Evolutionary conservation across 2,797 vertebrate genomes (phyloP), one percentile per base, ranked within the genome.

Genomic region (Poeciliopsis paucimaculata): DNA sequence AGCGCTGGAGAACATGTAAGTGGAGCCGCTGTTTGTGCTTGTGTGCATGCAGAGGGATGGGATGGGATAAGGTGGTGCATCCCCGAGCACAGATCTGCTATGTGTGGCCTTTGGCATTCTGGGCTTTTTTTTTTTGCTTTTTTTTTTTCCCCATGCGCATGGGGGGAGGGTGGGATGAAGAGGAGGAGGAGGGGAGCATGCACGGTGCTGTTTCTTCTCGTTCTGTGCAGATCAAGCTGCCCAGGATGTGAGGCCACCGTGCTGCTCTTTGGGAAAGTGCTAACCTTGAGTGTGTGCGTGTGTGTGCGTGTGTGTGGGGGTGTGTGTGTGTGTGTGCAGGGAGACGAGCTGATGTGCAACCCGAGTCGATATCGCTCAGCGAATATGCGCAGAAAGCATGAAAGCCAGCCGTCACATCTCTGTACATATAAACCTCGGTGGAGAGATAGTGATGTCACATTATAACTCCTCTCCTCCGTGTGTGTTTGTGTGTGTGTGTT

Each of bases 1-100:
- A 96, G 95, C 91, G 93, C 95, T 80, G 97, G 93, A 88, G 93
- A 97, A 86, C 93, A 97, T 94, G 97, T 97, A 97, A 97, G 97
- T 96, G 88, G 84, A 87, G 78, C 82, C 77, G 82, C 84, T 76
- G 71, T 73, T 5, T 84, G 11, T 88, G 76, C 87, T 86, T 39
- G 64, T 66, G 64, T 66, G 23, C 64, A 41, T 66, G 36, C 64
- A 41, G 64, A 51, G 49, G 49, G 49, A 51, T 51, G 7, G 55
- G 51, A 53, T 20, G 41, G 18, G 64, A 41, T 12, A 41, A 34
- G 18, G 41, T 70, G 66, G 39, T 84, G 78, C 89, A 87, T 86
- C 81, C 57, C 60, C 49, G 2, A 41, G 71, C 39, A 60, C 11
- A 84, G 10, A 77, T 57, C 80, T 57, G 23, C 62, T 77, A 47